phyloP scores from a whole-genome alignment of 2,797 vertebrate genomes.

The Sebastes wilsoni region DNA sequence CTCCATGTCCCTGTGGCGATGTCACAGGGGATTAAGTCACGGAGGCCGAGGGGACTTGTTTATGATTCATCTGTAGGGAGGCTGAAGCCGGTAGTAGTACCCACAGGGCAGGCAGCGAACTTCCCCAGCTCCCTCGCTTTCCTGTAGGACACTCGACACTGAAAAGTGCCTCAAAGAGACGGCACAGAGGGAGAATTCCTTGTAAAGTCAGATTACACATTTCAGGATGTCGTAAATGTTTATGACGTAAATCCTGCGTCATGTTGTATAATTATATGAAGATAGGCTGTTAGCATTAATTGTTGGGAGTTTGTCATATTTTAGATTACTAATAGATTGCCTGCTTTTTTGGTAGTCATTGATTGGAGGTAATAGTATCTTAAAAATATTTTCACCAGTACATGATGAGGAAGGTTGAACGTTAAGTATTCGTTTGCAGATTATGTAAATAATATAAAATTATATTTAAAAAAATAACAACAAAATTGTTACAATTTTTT shows the following conservation, averaged over 20 bases:
- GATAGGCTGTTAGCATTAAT: background rate
- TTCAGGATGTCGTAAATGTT: constrained; percentile 11
- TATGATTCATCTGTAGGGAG: constrained; percentile 74
- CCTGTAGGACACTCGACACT: constrained; percentile 27
- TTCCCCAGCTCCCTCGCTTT: constrained; percentile 37
- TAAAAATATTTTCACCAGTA: background rate
- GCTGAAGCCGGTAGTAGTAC: constrained; percentile 56
- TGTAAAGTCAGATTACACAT: constrained; percentile 19
- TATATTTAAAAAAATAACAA: background rate
- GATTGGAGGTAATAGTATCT: no score
- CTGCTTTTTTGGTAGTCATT: background rate
- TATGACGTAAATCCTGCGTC: constrained; percentile 24
- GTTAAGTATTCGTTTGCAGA: background rate
- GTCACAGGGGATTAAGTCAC: constrained; percentile 81
- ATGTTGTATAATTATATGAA: background rate
- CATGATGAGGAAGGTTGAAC: background rate
- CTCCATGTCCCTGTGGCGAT: constrained; percentile 66
- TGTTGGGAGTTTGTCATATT: no score
- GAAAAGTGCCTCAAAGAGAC: constrained; percentile 13
- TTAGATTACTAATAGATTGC: background rate
- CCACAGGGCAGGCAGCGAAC: constrained; percentile 59
- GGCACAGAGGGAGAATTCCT: constrained; percentile 5
- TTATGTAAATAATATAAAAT: background rate
- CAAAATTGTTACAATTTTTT: background rate
- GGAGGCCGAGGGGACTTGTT: constrained; percentile 69